Base-by-base conservation (phyloP, 1,140 invertebrate species). In the Metopolophium dirhodum region DNA sequence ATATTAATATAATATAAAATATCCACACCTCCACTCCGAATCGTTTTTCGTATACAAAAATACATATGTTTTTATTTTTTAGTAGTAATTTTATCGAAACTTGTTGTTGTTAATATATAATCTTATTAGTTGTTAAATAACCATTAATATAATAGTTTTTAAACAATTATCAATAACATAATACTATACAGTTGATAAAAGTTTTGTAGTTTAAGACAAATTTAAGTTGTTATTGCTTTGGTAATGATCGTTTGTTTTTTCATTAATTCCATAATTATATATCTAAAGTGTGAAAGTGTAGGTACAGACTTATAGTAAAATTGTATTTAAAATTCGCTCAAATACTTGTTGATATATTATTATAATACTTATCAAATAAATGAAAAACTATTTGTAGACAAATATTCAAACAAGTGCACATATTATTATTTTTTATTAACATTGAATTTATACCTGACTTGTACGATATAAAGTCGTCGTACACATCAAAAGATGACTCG, bases 401-500 rank as follows among this genome's bases (percentile, higher is more conserved):
- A 0, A 61, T 30, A 51, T 51, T 51, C 14, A 1, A 68, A 68
- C 30, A 68, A 68, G 0, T 68, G 2, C 11, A 68, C 9, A 26
- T n/a, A 68, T 30, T 6, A 68, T 68, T n/a, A 77, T 68, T 26
- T 68, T 68, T n/a, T 68, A 68, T 68, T n/a, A 37, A 37, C 23
- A 37, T 8, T 83, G 7, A 3, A 83, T 68, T 91, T 54, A 41
- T 41, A 94, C 93, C 93, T 20, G 54, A 91, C 47, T 94, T 92
- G 30, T 94, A 94, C 23, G 47, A 45, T 7, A 85, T n/a, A 61
- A 94, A 94, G 35, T 94, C 93, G 18, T 86, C 77, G 57, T 91
- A 94, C 1, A 94, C 88, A 2, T 82, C 82, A 57, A 94, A 94
- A 8, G 89, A 47, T 22, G 37, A 49, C 45, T 89, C 90, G 22